These are phyloP conservation scores for Phenganax subtilis DNA, from an alignment of 92 coral and sea anemone species.

Conservation along the genomic window DNA sequence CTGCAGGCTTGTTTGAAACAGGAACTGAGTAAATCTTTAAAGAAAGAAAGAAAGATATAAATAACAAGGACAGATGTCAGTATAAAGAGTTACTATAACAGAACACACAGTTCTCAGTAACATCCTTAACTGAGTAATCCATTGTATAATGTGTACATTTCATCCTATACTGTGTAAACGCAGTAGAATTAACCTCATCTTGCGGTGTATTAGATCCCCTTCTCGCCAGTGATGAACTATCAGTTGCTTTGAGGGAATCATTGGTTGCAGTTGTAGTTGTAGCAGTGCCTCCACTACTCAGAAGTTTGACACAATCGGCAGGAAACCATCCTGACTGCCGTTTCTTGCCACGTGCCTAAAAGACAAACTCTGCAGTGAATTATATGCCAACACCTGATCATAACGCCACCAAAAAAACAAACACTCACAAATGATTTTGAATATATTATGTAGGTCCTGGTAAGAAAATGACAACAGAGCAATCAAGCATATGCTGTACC, in stretches of 20 bases:
- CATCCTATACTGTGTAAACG: no score
- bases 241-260: constrained; percentile 20
- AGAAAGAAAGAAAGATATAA: background rate
- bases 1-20: constrained; percentile 34
- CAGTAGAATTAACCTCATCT: background rate
- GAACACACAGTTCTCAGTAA: background rate
- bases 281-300: constrained; percentile 57
- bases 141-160: no score
- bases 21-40: constrained; percentile 64
- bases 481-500: constrained; percentile 43
- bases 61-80: background rate
- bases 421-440: background rate
- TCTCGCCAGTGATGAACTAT: background rate
- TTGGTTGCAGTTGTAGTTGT: constrained; percentile 29
- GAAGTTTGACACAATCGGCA: constrained; percentile 77
- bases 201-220: background rate
- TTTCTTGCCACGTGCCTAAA: constrained; percentile 98
- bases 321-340: constrained; percentile 96
- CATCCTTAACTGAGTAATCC: no score
- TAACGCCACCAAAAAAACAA: background rate
- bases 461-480: background rate
- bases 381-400: background rate
- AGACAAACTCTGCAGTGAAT: background rate
- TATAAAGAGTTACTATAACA: background rate
- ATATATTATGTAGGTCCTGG: background rate